Evolutionary conservation across 2,888 invertebrate genomes (phyloP).

Genomic region (Dromius quadrimaculatus): DNA sequence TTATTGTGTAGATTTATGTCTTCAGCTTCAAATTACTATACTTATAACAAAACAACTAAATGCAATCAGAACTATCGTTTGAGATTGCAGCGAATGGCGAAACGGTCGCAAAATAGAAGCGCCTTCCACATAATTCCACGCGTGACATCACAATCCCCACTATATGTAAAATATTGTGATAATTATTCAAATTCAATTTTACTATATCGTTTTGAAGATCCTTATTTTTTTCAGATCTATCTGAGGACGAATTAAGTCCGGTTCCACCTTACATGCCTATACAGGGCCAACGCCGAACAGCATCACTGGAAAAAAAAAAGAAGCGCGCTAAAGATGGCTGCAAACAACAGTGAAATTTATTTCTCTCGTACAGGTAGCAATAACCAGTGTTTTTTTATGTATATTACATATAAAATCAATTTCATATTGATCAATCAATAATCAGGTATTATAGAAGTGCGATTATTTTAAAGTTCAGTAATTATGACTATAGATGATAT

Average conservation of each 20-base stretch:
- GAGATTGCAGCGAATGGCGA: no score
- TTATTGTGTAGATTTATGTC: no score
- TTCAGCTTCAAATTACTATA: no score
- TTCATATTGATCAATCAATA: conserved; percentile 24
- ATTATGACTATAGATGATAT: conserved; percentile 44
- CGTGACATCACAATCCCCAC: no score
- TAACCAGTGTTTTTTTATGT: conserved; percentile 22
- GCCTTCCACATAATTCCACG: no score
- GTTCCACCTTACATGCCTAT: conserved; percentile 83
- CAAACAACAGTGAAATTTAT: conserved; percentile 70
- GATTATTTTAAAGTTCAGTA: conserved; percentile 44
- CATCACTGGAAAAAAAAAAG: conserved; percentile 74
- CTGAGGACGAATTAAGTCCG: conserved; percentile 68
- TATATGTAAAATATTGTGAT: no score
- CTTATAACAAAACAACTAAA: no score
- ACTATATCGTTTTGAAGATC: no score
- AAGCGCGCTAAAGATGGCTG: conserved; percentile 73
- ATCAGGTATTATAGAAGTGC: conserved; percentile 49
- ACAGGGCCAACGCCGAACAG: conserved; percentile 77
- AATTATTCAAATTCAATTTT: no score
- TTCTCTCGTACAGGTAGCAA: conserved; percentile 27
- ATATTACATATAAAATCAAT: conserved; percentile 33
- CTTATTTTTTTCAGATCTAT: conserved; percentile 51
- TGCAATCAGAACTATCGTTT: no score
- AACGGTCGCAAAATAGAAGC: no score